These are phyloP conservation scores for Dryomyza anilis DNA, from an alignment of 2,888 invertebrate species.

Conservation along the genomic window DNA sequence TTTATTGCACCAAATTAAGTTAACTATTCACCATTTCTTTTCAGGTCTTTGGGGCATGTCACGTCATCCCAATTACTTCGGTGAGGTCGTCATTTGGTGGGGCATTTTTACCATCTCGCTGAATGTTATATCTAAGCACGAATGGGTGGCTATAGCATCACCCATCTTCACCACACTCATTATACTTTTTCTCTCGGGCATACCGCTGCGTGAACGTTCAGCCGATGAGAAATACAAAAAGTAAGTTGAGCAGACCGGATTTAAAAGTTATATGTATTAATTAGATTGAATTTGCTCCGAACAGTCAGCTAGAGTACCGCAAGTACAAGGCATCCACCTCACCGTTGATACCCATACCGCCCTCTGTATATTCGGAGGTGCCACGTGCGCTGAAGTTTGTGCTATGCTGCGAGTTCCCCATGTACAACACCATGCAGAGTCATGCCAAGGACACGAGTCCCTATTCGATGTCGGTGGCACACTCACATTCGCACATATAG, in stretches of 20 bases:
- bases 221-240: conserved; percentile 88
- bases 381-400: conserved; percentile 82
- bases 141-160: conserved; percentile 82
- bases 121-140: conserved; percentile 81
- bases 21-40: conserved; percentile 17
- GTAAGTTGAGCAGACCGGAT: conserved; percentile 62
- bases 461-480: conserved; percentile 59
- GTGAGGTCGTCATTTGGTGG: conserved; percentile 93
- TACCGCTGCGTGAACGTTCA: conserved; percentile 84
- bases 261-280: neutral
- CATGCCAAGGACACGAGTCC: conserved; percentile 59
- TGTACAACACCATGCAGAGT: conserved; percentile 77
- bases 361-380: conserved; percentile 84
- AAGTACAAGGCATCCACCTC: conserved; percentile 89
- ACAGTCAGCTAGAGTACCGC: conserved; percentile 82
- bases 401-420: conserved; percentile 86
- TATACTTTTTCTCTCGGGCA: conserved; percentile 87
- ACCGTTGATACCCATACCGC: conserved; percentile 86
- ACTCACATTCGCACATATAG: conserved; percentile 62
- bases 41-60: conserved; percentile 83
- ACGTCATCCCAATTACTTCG: conserved; percentile 93
- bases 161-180: conserved; percentile 87
- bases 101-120: conserved; percentile 88
- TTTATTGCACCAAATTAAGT: too few species aligned
- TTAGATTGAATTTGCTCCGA: neutral